Evolutionary conservation across 2,797 vertebrate genomes (phyloP).

Genomic region (Silurus aristotelis): DNA sequence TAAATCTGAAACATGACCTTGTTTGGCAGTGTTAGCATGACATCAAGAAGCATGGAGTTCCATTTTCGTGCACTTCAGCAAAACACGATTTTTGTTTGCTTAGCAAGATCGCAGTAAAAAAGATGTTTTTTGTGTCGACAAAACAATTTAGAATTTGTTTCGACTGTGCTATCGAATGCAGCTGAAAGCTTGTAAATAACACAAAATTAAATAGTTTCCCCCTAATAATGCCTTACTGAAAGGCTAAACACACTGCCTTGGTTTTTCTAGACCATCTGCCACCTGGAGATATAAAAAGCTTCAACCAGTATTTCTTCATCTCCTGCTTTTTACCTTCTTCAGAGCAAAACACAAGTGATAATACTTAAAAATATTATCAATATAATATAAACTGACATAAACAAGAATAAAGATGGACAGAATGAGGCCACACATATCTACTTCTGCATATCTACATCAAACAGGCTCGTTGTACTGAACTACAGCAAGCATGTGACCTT

Average conservation of each 20-base stretch:
- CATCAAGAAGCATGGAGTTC: constrained; percentile 16
- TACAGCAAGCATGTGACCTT: not conserved
- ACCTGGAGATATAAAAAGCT: constrained; percentile 60
- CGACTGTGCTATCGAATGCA: constrained; percentile 30
- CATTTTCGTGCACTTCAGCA: constrained; percentile 58
- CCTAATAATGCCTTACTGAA: not conserved
- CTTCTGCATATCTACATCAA: not conserved
- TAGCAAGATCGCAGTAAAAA: constrained; percentile 64
- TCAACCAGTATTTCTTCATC: not conserved
- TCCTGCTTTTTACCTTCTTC: not conserved
- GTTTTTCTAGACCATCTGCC: constrained; percentile 52
- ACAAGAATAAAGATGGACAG: constrained; percentile 17
- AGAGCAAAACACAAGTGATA: constrained; percentile 52
- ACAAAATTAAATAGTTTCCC: constrained; percentile 1
- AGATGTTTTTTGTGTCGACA: constrained; percentile 59
- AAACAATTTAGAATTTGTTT: constrained; percentile 69
- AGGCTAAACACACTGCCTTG: constrained; percentile 34
- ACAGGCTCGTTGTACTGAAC: not conserved
- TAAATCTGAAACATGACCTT: constrained; percentile 22
- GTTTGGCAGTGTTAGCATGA: constrained; percentile 1
- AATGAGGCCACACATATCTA: not conserved
- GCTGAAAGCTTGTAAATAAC: constrained; percentile 24
- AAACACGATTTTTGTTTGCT: constrained; percentile 71
- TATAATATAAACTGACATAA: constrained; percentile 15
- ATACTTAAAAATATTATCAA: constrained; percentile 56